phyloP scores from a whole-genome alignment of 2,113 vertebrate species.

The Syngnathus scovelli region DNA sequence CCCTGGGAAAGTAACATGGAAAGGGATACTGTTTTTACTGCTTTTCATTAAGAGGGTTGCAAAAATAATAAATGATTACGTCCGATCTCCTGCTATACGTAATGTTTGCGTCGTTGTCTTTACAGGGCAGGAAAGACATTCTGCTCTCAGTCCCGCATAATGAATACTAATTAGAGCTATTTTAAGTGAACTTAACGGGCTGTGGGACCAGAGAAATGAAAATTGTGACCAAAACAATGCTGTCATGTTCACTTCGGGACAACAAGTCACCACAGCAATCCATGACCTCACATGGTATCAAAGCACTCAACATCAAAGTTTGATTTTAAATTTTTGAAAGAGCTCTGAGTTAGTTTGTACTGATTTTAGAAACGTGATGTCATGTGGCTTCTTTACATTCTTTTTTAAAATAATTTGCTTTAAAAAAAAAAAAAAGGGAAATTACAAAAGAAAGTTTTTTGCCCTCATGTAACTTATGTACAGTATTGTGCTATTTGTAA shows the following conservation, averaged over 20 bases:
- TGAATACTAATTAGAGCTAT: not conserved
- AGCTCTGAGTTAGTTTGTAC: no score
- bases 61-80: not conserved
- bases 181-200: not conserved
- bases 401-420: not conserved
- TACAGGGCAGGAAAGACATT: not conserved
- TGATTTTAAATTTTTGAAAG: no score
- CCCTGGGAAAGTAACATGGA: constrained; percentile 66
- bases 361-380: no score
- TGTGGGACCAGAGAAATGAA: not conserved
- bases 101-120: not conserved
- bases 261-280: constrained; percentile 7
- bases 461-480: constrained; percentile 10
- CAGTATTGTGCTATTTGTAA: constrained; percentile 15
- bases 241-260: not conserved
- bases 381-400: not conserved
- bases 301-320: no score
- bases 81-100: not conserved
- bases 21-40: constrained; percentile 47
- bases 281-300: constrained; percentile 3
- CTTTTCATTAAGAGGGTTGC: constrained; percentile 11
- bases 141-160: not conserved
- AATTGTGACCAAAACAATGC: not conserved
- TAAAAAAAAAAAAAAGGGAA: not conserved
- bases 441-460: constrained; percentile 1